phyloP scores from a whole-genome alignment of 2,797 vertebrate species.

The Paguma larvata region DNA sequence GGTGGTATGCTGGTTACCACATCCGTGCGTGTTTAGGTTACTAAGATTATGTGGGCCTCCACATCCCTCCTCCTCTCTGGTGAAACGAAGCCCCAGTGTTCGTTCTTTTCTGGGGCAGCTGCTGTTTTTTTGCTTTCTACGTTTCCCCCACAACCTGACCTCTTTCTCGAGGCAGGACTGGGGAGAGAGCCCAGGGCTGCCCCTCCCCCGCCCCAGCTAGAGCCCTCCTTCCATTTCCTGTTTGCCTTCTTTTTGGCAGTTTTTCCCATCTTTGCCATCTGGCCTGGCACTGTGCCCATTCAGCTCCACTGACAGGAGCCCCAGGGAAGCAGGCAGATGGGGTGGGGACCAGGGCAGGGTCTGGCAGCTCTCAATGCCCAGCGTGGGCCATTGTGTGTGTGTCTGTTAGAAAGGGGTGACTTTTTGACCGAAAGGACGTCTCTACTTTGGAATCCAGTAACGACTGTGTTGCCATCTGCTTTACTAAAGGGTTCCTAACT shows the following conservation, averaged over 20 bases:
- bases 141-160: neutral
- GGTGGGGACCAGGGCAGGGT: neutral
- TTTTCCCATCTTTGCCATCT: slow-evolving; percentile 70
- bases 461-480: neutral
- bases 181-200: neutral
- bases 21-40: neutral
- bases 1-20: neutral
- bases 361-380: neutral
- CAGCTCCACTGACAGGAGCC: slow-evolving; percentile 19
- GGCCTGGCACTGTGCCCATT: slow-evolving; percentile 61
- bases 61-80: neutral
- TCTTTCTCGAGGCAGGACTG: neutral
- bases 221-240: slow-evolving; percentile 47
- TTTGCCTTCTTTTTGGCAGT: slow-evolving; percentile 67
- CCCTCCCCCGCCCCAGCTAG: neutral
- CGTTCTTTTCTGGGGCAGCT: neutral
- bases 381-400: neutral
- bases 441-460: neutral
- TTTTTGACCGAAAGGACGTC: slow-evolving; percentile 32
- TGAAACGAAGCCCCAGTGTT: neutral
- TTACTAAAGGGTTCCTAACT: neutral
- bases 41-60: neutral
- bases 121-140: neutral
- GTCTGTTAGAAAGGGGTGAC: neutral
- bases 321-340: neutral